Percentiles rank a stretch among this genome's conserved stretches.
Evolutionary conservation across 2,797 vertebrate species (phyloP).

Genomic region (Betta splendens): DNA sequence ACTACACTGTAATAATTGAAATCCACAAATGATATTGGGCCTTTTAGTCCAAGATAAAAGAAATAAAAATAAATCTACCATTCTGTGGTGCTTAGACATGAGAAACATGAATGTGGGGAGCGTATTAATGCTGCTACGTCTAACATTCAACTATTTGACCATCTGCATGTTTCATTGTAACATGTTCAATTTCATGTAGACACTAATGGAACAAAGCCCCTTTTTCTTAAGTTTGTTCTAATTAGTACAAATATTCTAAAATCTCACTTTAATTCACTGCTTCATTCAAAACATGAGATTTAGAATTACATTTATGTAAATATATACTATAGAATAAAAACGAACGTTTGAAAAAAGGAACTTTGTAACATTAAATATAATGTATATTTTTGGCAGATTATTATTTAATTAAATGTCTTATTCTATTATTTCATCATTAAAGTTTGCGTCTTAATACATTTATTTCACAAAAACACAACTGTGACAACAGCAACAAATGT

Average conservation of each 20-base stretch:
- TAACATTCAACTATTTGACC: no score
- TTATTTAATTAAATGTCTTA: neutral
- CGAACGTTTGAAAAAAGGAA: no score
- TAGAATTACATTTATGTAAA: no score
- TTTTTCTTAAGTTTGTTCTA: neutral
- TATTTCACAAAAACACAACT: neutral
- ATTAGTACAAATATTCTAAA: neutral
- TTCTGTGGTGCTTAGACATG: neutral
- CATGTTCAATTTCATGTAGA: no score
- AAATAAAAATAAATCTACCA: slow-evolving; percentile 31
- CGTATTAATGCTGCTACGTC: no score
- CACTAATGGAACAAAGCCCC: no score
- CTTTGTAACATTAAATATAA: no score
- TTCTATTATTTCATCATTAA: neutral
- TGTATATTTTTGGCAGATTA: neutral
- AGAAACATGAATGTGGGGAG: neutral
- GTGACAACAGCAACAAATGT: neutral
- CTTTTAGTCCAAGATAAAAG: slow-evolving; percentile 31
- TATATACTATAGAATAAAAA: no score
- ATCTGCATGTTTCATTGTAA: no score
- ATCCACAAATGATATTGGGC: neutral
- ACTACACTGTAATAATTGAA: slow-evolving; percentile 5
- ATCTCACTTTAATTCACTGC: no score
- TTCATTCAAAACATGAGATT: no score
- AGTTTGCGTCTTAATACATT: neutral